These are phyloP conservation scores for Mirounga angustirostris DNA, from an alignment of 2,113 vertebrate genomes.

Conservation along the genomic window DNA sequence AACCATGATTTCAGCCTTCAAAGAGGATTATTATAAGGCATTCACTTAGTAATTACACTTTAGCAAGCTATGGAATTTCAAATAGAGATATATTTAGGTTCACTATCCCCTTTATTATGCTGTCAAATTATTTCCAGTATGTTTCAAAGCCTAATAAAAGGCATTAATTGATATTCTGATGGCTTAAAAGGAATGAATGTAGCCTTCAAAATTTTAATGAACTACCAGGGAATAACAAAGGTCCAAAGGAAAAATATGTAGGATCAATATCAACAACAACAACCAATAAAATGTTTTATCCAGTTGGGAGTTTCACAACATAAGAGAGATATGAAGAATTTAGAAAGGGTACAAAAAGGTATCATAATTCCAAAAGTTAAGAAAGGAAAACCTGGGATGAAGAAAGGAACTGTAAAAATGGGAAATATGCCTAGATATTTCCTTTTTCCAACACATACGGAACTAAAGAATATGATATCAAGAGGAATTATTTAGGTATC, in stretches of 20 bases:
- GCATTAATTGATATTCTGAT: slow-evolving; percentile 37
- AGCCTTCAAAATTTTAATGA: neutral
- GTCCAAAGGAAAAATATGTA: neutral
- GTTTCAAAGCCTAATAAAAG: slow-evolving; percentile 49
- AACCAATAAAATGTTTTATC: neutral
- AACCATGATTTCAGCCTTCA: too few species aligned
- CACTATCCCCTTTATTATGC: slow-evolving; percentile 18
- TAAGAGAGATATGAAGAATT: neutral
- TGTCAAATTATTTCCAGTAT: slow-evolving; percentile 65
- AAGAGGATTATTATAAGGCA: too few species aligned
- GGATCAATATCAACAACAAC: neutral
- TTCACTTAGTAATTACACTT: slow-evolving; percentile 47
- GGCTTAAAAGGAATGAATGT: neutral
- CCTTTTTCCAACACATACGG: neutral
- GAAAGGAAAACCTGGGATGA: neutral
- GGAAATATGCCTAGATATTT: neutral
- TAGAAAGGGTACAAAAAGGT: neutral
- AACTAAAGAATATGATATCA: neutral
- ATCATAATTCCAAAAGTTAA: neutral
- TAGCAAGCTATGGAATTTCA: slow-evolving; percentile 44
- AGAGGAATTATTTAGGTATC: neutral
- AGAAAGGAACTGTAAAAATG: neutral
- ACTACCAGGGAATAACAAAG: neutral
- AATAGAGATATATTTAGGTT: slow-evolving; percentile 57
- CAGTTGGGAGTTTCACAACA: neutral